Evolutionary conservation across 2,797 vertebrate genomes (phyloP).

Genomic region (Paguma larvata): DNA sequence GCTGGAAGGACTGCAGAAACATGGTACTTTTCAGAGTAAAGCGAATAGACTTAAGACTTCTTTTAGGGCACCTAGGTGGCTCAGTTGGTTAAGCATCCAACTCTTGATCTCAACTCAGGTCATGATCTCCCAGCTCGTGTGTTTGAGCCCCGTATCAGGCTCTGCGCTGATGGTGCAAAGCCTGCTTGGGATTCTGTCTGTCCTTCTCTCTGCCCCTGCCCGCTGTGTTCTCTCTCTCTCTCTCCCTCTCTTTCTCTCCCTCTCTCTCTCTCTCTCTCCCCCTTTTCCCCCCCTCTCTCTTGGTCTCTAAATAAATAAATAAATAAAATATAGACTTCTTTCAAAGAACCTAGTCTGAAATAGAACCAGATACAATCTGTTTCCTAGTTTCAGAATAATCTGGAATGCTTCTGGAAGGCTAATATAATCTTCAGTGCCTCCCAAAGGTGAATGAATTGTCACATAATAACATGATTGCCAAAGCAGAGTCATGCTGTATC

Average conservation of each 20-base stretch:
- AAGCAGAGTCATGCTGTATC: background rate
- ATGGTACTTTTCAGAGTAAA: background rate
- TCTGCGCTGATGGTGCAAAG: no score
- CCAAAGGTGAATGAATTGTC: conserved; percentile 19
- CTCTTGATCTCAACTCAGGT: no score
- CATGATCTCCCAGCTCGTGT: no score
- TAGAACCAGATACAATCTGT: conserved; percentile 16
- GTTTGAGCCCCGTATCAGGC: no score
- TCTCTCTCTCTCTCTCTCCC: no score
- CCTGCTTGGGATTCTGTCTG: no score
- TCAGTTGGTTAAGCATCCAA: no score
- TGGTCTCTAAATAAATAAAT: no score
- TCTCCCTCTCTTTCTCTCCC: no score
- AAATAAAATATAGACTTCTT: background rate
- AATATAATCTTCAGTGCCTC: background rate
- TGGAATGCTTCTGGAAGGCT: background rate
- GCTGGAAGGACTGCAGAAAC: background rate
- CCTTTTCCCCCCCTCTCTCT: no score
- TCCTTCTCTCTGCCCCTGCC: no score
- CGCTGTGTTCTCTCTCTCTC: no score
- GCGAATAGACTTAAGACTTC: background rate
- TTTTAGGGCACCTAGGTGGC: background rate
- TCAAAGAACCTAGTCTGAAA: background rate
- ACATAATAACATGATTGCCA: background rate
- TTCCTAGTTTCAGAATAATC: conserved; percentile 47